phyloP scores from a whole-genome alignment of 2,888 invertebrate species.

The Drosophila aldrichi region DNA sequence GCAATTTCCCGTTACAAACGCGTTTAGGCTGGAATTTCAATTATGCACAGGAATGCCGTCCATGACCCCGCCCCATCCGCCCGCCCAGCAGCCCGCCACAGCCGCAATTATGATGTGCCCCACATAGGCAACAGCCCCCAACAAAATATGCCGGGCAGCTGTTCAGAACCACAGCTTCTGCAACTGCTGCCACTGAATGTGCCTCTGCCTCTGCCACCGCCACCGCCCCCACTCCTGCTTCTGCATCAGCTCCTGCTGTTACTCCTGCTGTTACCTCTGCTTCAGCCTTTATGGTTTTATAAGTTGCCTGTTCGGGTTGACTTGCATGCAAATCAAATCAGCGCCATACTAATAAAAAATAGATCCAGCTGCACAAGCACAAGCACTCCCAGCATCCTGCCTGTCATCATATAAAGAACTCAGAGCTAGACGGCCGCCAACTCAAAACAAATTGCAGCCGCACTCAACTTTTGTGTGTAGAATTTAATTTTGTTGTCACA shows the following conservation, averaged over 20 bases:
- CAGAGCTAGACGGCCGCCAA: conserved; percentile 37
- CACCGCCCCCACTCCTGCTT: background rate
- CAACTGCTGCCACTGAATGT: background rate
- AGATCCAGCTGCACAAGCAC: conserved; percentile 33
- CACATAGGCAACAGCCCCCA: conserved; percentile 52
- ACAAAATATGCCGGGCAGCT: conserved; percentile 62
- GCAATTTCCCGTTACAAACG: conserved; percentile 79
- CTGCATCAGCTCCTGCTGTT: conserved; percentile 8
- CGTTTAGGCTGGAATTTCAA: conserved; percentile 79
- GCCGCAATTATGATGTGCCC: conserved; percentile 68
- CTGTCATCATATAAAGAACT: conserved; percentile 33
- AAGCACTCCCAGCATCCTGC: conserved; percentile 36
- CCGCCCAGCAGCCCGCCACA: background rate
- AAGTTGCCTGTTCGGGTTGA: conserved; percentile 32
- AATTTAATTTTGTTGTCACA: conserved; percentile 63
- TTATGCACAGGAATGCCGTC: conserved; percentile 75
- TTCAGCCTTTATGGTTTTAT: conserved; percentile 51
- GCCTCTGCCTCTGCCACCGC: background rate
- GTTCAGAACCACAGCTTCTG: conserved; percentile 18
- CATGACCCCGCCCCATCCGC: background rate
- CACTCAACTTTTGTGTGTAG: conserved; percentile 48
- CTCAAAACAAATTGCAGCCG: conserved; percentile 60
- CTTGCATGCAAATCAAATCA: conserved; percentile 62
- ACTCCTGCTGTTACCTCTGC: background rate
- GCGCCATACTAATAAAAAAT: conserved; percentile 58